Evolutionary conservation across 2,888 invertebrate genomes (phyloP).

Genomic region (Caenorhabditis sp.): DNA sequence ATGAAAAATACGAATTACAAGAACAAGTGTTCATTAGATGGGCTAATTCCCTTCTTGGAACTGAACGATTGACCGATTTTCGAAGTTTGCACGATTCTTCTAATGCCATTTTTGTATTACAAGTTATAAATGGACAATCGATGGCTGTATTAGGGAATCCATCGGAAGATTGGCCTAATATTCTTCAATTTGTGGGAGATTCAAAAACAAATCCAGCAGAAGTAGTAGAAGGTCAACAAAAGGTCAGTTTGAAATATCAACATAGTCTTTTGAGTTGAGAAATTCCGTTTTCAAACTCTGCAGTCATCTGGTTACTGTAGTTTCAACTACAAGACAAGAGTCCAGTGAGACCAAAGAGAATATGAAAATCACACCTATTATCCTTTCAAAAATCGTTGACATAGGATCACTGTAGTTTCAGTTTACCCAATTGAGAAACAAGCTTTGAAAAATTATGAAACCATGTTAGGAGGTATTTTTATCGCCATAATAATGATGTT

Average conservation of each 20-base stretch:
- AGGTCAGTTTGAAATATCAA: constrained; percentile 6
- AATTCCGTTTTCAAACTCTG: background rate
- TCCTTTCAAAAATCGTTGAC: too few relatives aligned
- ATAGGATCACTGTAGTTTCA: too few relatives aligned
- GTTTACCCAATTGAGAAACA: too few relatives aligned
- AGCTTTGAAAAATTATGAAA: too few relatives aligned
- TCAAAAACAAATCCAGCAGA: constrained; percentile 51
- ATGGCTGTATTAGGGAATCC: constrained; percentile 49
- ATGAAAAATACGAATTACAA: constrained; percentile 91
- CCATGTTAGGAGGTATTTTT: too few relatives aligned
- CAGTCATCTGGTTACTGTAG: too few relatives aligned
- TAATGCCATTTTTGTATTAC: constrained; percentile 34
- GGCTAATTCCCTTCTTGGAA: constrained; percentile 80
- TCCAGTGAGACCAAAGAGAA: too few relatives aligned
- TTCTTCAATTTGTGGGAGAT: constrained; percentile 54
- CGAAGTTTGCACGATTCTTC: constrained; percentile 29
- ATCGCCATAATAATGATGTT: too few relatives aligned
- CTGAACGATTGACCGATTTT: constrained; percentile 74
- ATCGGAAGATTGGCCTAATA: constrained; percentile 55
- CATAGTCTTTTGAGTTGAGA: background rate
- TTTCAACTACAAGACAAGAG: too few relatives aligned
- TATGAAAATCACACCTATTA: too few relatives aligned
- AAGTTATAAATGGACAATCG: constrained; percentile 30
- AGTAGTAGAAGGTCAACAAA: constrained; percentile 52
- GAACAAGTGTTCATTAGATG: constrained; percentile 90